Conservation (phyloP, 1,140 invertebrate species). For the Sitobion miscanthi region DNA sequence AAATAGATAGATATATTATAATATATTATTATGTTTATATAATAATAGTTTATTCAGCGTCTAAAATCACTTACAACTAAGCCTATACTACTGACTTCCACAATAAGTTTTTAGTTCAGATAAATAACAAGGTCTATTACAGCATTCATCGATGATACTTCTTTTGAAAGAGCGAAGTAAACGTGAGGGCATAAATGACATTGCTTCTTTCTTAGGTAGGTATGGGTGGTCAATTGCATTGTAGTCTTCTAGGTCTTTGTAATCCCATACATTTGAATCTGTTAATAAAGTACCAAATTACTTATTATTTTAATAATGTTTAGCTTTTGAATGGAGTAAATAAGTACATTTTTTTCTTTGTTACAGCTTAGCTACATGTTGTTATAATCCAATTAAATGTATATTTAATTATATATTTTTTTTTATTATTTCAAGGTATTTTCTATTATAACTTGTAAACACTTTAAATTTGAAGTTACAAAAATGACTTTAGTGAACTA, state of each 20-base stretch:
- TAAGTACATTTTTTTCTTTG: neutral
- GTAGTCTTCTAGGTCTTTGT: slow-evolving; percentile 27
- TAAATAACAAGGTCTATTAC: neutral
- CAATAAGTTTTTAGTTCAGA: slow-evolving; percentile 38
- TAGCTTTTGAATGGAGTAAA: neutral
- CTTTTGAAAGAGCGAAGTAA: neutral
- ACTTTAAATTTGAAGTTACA: neutral
- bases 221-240: slow-evolving; percentile 34
- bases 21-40: neutral
- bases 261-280: slow-evolving; percentile 22
- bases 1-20: neutral
- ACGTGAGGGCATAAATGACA: neutral
- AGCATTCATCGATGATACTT: slow-evolving; percentile 37
- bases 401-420: neutral
- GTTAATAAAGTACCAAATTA: neutral
- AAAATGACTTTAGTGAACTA: neutral
- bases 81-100: neutral
- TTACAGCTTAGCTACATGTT: neutral
- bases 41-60: slow-evolving; percentile 28
- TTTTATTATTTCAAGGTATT: neutral
- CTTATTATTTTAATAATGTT: neutral
- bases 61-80: neutral
- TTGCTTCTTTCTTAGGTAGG: neutral
- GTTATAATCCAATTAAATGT: too few relatives aligned
- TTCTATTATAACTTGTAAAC: too few relatives aligned